Evolutionary conservation across 2,797 vertebrate species (phyloP).

Genomic region (Rhinichthys osculus): DNA sequence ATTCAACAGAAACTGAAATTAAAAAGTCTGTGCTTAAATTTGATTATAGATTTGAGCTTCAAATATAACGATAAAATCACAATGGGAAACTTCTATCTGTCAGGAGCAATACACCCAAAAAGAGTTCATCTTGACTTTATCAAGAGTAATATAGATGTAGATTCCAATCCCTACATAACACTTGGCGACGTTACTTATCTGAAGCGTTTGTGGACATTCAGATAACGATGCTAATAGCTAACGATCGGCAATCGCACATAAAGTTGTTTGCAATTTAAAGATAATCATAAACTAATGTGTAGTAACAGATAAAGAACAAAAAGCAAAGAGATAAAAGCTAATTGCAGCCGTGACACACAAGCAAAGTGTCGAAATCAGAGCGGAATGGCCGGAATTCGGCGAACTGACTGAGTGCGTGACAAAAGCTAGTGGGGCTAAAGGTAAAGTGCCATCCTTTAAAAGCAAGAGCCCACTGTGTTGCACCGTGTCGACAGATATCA

Average conservation of each 20-base stretch:
- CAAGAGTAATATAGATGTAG: conserved; percentile 19
- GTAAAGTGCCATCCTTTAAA: conserved; percentile 68
- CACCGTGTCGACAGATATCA: conserved; percentile 63
- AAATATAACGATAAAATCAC: neutral
- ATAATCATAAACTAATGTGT: conserved; percentile 37
- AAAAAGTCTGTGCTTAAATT: neutral
- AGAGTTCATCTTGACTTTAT: conserved; percentile 19
- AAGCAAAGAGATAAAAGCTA: conserved; percentile 46
- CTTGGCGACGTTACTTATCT: conserved; percentile 34
- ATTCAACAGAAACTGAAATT: neutral
- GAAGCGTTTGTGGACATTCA: conserved; percentile 27
- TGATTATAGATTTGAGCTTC: neutral
- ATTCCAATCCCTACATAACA: neutral
- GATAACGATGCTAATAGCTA: conserved; percentile 29
- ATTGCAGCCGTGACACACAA: conserved; percentile 28
- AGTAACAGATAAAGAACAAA: conserved; percentile 51
- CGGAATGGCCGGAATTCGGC: conserved; percentile 35
- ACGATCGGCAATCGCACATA: conserved; percentile 17
- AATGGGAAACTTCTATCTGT: neutral
- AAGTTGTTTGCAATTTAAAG: conserved; percentile 42
- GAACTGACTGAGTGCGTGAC: conserved; percentile 11
- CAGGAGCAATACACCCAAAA: conserved; percentile 1
- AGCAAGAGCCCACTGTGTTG: conserved; percentile 63
- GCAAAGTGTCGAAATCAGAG: conserved; percentile 44
- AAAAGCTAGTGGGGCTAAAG: conserved; percentile 63